These are phyloP conservation scores for Oscheius sp. DNA, from an alignment of 2,888 invertebrate genomes.

Conservation along the genomic window DNA sequence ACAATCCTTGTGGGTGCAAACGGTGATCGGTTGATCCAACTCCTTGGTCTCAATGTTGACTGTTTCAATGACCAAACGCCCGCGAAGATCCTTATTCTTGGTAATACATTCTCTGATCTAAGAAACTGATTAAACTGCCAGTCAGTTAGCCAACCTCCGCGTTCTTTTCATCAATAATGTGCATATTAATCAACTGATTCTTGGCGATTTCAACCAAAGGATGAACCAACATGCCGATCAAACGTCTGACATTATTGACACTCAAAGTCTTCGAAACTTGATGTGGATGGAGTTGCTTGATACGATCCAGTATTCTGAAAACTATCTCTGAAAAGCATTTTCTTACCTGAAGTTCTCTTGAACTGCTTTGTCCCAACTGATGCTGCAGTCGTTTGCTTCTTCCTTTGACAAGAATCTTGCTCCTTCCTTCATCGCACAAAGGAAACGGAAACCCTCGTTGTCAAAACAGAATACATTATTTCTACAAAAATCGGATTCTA, in stretches of 20 bases:
- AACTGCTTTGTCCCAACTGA: background rate
- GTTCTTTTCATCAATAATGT: constrained; percentile 8
- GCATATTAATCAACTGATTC: constrained; percentile 14
- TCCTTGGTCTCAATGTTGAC: constrained; percentile 16
- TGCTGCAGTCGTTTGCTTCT: background rate
- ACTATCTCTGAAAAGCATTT: background rate
- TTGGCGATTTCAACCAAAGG: constrained; percentile 23
- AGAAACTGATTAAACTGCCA: no score
- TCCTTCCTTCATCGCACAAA: background rate
- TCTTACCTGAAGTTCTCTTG: background rate
- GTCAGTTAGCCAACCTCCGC: background rate
- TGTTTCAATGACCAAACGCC: constrained; percentile 3
- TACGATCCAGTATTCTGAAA: constrained; percentile 12
- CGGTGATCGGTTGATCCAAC: constrained; percentile 13
- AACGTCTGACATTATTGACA: constrained; percentile 5
- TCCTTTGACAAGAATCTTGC: background rate
- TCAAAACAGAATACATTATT: background rate
- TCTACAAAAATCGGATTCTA: background rate
- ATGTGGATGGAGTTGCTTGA: background rate
- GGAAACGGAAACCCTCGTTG: constrained; percentile 11
- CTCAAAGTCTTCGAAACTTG: constrained; percentile 16
- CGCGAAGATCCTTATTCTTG: background rate
- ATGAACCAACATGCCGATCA: background rate
- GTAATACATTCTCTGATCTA: background rate
- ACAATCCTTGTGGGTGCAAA: constrained; percentile 9